Evolutionary conservation across 2,113 vertebrate species (phyloP).

Genomic region (Chelonoidis abingdonii): DNA sequence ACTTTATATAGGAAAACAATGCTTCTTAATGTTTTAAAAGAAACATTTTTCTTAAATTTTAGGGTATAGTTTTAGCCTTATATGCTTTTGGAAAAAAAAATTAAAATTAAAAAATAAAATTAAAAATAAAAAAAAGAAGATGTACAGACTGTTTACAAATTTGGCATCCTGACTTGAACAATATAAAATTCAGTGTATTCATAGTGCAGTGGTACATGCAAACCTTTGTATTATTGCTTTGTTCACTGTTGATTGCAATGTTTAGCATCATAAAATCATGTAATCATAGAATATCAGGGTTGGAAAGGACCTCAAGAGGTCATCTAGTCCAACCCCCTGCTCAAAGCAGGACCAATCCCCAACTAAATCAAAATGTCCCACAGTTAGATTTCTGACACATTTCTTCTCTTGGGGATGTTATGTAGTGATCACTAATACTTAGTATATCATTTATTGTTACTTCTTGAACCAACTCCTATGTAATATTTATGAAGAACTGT

Average conservation of each 20-base stretch:
- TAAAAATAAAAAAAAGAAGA: no score
- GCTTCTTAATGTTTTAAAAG: neutral
- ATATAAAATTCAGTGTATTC: neutral
- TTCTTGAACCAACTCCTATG: neutral
- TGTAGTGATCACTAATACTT: neutral
- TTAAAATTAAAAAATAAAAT: no score
- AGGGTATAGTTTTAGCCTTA: neutral
- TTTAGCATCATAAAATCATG: neutral
- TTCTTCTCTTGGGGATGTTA: neutral
- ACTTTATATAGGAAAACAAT: neutral
- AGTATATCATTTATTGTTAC: neutral
- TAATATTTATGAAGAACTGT: neutral
- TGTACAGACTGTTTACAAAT: neutral
- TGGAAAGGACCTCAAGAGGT: no score
- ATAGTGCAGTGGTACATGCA: neutral
- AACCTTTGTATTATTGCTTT: neutral
- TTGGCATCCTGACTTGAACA: neutral
- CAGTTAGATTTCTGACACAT: neutral
- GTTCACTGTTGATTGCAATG: neutral
- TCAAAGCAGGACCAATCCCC: no score
- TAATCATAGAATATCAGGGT: no score
- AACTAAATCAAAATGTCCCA: neutral
- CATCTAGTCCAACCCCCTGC: no score
- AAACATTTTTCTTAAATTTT: rapidly evolving
- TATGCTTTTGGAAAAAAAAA: neutral